Evolutionary conservation across 2,113 vertebrate species (phyloP), one percentile per base, ranked within the genome.

Genomic region (Corydoras maculifer): DNA sequence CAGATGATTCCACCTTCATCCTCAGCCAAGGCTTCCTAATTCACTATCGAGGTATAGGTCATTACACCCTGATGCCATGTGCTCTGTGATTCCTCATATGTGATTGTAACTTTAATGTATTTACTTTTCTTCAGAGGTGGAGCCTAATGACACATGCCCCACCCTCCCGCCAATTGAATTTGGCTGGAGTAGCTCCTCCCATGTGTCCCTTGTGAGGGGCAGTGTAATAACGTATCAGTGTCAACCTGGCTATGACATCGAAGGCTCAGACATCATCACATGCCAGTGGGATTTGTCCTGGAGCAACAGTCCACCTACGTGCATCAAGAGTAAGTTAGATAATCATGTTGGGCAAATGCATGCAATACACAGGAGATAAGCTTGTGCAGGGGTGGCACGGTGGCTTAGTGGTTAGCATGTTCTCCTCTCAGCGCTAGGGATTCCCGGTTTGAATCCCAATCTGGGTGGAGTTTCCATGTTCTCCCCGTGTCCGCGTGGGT

Each of bases 271-370:
- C 84, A 94, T 96, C 72, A 91, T 96, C 79, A 95, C 92, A 73
- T 96, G 94, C 82, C 94, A 96, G 74, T 96, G 94, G 94, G 94
- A 95, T 81, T 87, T 95, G 30, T 93, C 92, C 61, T 96, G 94
- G 94, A 96, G 93, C 85, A 93, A 92, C 51, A 90, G 84, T 59
- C 93, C 94, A 0, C 94, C 94, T 0, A 92, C 90, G 55, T 96
- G 94, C 82, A 88, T 93, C 69, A 95, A 93, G 83, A 91, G 94
- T 96, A 76, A 91, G 88, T 35, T n/a, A 15, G 14, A 14, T 57
- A 31, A 25, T 15, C 55, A 9, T 60, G 18, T 25, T 25, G 18
- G 18, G 18, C 18, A 1, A 25, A 25, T 25, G 18, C 18, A 25
- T 25, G 18, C 18, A 25, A 25, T 25, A 25, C 18, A 25, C 18